Evolutionary conservation across 2,888 invertebrate species (phyloP), one percentile per base, ranked within the genome.

Genomic region (Reticulitermes lucifugus): DNA sequence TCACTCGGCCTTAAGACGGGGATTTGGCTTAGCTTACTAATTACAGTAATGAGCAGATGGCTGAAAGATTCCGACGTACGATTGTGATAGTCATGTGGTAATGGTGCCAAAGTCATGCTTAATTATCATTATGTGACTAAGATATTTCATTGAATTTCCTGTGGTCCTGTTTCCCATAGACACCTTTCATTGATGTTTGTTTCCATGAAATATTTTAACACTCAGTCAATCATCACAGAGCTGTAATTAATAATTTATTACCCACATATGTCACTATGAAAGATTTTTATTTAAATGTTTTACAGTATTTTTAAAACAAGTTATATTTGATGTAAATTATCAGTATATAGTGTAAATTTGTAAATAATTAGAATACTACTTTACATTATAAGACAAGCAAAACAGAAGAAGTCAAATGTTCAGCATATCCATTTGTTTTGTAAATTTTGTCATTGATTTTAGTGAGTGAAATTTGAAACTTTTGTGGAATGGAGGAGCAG

Each of bases 251-350:
- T 73, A 73, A 77, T 77, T 77, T 77, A 77, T 77, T 77, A 77
- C 46, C 43, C 6, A 35, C 77, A 77, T 51, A 35, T 80, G 55
- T 81, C 65, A 81, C 60, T 41, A 43, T 60, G 21, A 81, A 35
- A 84, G 83, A 75, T 83, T 77, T 79, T 77, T 65, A 43, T 84
- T 84, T 84, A 84, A 84, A 79, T 77, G 65, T 77, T 84, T 84
- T 77, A 84, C 84, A 84, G 84, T 84, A 84, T 84, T 84, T 77
- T 79, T 43, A 77, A 84, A 55, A 43, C 35, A 59, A 81, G 22
- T 81, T 43, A 81, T n/a, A n/a, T 22, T 81, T 55, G 43, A 41
- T 81, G 70, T 81, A 81, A 81, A 81, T 77, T 81, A 41, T 81
- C 65, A 60, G 80, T 81, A 21, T 55, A 80, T 60, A 81, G 0